A percentile compares a stretch with the other conserved stretches of the same genome.
These are phyloP conservation scores for Hyposoter didymator DNA, from an alignment of 2,888 invertebrate species.

Conservation along the genomic window DNA sequence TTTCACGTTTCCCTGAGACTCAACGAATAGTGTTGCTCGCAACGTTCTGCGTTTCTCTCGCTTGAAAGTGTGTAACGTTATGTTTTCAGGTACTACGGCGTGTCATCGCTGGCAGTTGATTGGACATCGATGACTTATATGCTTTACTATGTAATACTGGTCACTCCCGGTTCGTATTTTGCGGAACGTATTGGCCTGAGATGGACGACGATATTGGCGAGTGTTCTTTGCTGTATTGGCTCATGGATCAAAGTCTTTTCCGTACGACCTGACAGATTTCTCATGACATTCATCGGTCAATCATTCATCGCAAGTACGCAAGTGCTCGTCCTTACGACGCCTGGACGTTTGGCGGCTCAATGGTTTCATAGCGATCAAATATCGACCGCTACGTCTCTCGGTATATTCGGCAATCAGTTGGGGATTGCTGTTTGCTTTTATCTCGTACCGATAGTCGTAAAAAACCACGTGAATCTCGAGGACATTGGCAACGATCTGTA, in stretches of 20 bases:
- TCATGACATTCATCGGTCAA: constrained; percentile 87
- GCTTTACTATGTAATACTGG: constrained; percentile 88
- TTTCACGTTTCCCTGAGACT: no score
- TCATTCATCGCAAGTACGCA: constrained; percentile 84
- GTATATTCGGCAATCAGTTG: constrained; percentile 91
- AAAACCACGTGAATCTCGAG: constrained; percentile 83
- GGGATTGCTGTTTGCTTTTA: constrained; percentile 90
- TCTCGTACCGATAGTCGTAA: constrained; percentile 87
- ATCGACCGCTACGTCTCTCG: constrained; percentile 89
- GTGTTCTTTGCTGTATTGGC: constrained; percentile 86
- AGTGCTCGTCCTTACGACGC: constrained; percentile 88
- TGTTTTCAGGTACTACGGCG: constrained; percentile 81
- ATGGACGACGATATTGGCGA: constrained; percentile 85
- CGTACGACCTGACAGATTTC: constrained; percentile 86
- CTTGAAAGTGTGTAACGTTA: neutral
- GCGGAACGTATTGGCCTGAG: constrained; percentile 85
- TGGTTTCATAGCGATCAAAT: constrained; percentile 88
- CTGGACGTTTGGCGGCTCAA: constrained; percentile 88
- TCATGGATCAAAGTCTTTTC: constrained; percentile 88
- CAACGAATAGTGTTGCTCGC: neutral
- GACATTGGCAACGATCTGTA: constrained; percentile 84
- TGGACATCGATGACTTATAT: constrained; percentile 89
- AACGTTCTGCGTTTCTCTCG: neutral
- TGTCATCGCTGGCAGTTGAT: constrained; percentile 85
- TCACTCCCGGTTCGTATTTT: constrained; percentile 86